Conservation (phyloP, 2,797 vertebrate species). For the Saxicola maurus region DNA sequence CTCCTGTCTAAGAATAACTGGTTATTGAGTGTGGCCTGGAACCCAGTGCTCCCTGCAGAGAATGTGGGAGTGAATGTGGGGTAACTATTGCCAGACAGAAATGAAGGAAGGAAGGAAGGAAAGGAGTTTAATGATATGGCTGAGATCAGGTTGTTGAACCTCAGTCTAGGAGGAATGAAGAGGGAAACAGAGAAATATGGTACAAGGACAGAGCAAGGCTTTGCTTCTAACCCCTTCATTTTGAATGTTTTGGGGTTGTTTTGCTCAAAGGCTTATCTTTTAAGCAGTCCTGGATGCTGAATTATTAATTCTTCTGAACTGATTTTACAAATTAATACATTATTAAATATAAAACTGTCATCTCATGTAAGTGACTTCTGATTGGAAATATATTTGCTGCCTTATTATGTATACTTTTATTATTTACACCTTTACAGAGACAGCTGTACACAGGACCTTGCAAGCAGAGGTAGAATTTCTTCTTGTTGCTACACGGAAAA, state of each 20-base stretch:
- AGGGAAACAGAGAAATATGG: neutral
- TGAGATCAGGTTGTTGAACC: neutral
- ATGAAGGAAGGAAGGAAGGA: neutral
- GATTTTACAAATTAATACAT: neutral
- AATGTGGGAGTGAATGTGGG: fast-evolving
- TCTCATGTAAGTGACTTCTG: neutral
- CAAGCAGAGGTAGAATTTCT: neutral
- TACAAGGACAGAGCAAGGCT: neutral
- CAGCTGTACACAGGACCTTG: neutral
- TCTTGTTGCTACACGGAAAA: neutral
- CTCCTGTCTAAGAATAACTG: neutral
- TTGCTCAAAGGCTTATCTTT: neutral
- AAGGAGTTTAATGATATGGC: neutral
- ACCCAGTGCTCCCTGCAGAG: neutral
- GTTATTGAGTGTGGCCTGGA: neutral
- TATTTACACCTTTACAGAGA: neutral
- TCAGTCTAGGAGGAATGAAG: neutral
- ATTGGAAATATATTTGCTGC: neutral
- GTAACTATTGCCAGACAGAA: fast-evolving
- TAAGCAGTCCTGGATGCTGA: neutral
- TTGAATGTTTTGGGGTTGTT: fast-evolving
- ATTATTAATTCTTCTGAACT: neutral
- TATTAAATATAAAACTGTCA: neutral
- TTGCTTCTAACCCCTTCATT: neutral
- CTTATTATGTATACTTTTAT: neutral